These are phyloP conservation scores for Drosophila grimshawi DNA, from an alignment of 1,140 invertebrate species.

Conservation along the genomic window DNA sequence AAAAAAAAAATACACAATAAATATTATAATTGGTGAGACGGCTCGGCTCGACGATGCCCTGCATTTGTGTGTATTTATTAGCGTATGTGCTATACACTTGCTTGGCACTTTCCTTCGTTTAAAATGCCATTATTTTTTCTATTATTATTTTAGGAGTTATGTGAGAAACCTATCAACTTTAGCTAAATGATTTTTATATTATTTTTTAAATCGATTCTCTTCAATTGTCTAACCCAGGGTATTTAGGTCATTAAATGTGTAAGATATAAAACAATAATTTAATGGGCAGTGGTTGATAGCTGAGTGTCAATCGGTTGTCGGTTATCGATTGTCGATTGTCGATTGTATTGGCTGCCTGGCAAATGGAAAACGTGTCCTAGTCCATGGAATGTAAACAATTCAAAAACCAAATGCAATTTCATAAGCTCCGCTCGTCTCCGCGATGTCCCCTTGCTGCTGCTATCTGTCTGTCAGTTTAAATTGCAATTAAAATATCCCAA, in stretches of 20 bases:
- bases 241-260: not conserved
- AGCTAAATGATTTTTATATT: no score
- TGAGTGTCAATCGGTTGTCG: not conserved
- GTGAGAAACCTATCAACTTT: no score
- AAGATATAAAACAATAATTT: not conserved
- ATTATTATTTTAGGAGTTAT: no score
- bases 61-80: no score
- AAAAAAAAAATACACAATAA: constrained; percentile 29
- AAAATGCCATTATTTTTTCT: no score
- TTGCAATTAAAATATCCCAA: constrained; percentile 68
- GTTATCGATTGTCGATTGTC: constrained; percentile 21
- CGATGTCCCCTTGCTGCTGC: not conserved
- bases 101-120: no score
- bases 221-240: not conserved
- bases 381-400: constrained; percentile 38
- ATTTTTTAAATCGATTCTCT: no score
- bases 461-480: constrained; percentile 58
- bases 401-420: constrained; percentile 76
- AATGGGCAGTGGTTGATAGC: not conserved
- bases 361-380: constrained; percentile 4
- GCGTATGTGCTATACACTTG: no score
- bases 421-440: constrained; percentile 48
- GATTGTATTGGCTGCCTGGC: constrained; percentile 10
- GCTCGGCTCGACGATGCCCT: not conserved
- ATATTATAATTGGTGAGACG: constrained; percentile 1